Evolutionary conservation across 2,113 vertebrate genomes (phyloP), one percentile per base, ranked within the genome.

Genomic region (Pseudopodoces humilis): DNA sequence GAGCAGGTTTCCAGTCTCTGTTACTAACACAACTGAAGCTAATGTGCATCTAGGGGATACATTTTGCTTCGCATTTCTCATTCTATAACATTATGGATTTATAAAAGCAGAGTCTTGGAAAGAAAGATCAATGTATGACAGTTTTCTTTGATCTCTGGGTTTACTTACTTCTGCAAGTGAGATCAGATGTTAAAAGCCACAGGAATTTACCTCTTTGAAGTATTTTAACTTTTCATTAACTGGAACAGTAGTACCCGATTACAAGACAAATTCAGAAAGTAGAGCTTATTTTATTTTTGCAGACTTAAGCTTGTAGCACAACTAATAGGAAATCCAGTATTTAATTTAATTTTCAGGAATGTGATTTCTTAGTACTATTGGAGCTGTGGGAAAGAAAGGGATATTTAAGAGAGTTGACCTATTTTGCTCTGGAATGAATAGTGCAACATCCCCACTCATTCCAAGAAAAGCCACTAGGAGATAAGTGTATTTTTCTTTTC

Each of bases 171-270:
- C 79, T 88, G 85, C 88, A 90, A 93, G 85, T 70, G 79, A 90
- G 75, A 91, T 86, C 79, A 91, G 56, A 93, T 92, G 91, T 90
- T 24, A 95, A 94, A 96, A 94, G 76, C 85, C 92, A 94, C 59
- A 95, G 55, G 71, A 96, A 92, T 88, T 92, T 84, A 96, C 64
- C 53, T 86, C 90, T 97, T 95, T 86, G 87, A 97, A 95, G 90
- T 93, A 70, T 84, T 95, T 92, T 93, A 94, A 96, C 79, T 96
- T 96, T 95, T 90, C 71, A 96, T 93, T 94, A 94, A 86, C 82
- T 49, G 52, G 78, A 95, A 95, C 64, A 86, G 79, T 77, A 71
- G 47, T 86, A 88, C 52, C 18, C 15, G 1, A 94, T 94, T 94
- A 95, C 60, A 74, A 71, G 85, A 94, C 71, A 94, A 92, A 92